phyloP scores from a whole-genome alignment of 2,888 invertebrate genomes.

The Microplitis manilae region DNA sequence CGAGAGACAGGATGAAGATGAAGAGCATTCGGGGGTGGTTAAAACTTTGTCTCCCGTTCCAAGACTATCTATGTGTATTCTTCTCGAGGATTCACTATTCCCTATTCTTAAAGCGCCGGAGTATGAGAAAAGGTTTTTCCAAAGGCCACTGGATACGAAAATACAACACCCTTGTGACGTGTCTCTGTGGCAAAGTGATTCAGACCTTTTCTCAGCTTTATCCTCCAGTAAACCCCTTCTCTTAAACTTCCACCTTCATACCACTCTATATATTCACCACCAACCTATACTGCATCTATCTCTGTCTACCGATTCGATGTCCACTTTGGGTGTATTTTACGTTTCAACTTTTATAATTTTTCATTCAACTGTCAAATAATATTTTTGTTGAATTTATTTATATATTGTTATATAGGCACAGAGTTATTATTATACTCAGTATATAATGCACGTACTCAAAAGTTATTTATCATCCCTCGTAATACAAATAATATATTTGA shows the following conservation, averaged over 20 bases:
- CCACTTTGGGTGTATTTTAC: slow-evolving; percentile 35
- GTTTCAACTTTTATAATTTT: slow-evolving; percentile 37
- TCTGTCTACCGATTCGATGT: slow-evolving; percentile 9
- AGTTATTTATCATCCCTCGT: not conserved
- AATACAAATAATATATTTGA: not conserved
- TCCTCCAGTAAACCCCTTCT: slow-evolving; percentile 6
- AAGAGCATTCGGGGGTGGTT: not conserved
- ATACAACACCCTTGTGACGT: slow-evolving; percentile 43
- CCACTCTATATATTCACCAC: not conserved
- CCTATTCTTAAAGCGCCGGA: slow-evolving; percentile 7
- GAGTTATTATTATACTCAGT: not conserved
- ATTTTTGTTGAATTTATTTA: slow-evolving; percentile 23
- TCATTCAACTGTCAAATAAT: slow-evolving; percentile 33
- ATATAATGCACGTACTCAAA: not conserved
- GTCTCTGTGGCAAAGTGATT: slow-evolving; percentile 45
- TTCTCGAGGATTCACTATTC: slow-evolving; percentile 30
- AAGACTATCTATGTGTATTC: slow-evolving; percentile 23
- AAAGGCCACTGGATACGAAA: slow-evolving; percentile 41
- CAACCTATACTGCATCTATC: not conserved
- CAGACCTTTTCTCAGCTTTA: slow-evolving; percentile 44
- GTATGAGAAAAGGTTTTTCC: slow-evolving; percentile 33
- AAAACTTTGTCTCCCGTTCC: slow-evolving; percentile 26
- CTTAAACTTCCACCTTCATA: slow-evolving; percentile 1
- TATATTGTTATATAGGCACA: not conserved
- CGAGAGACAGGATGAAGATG: not conserved